Base-by-base conservation (phyloP, 2,797 vertebrate species). In the Acanthurus leucopareius region DNA sequence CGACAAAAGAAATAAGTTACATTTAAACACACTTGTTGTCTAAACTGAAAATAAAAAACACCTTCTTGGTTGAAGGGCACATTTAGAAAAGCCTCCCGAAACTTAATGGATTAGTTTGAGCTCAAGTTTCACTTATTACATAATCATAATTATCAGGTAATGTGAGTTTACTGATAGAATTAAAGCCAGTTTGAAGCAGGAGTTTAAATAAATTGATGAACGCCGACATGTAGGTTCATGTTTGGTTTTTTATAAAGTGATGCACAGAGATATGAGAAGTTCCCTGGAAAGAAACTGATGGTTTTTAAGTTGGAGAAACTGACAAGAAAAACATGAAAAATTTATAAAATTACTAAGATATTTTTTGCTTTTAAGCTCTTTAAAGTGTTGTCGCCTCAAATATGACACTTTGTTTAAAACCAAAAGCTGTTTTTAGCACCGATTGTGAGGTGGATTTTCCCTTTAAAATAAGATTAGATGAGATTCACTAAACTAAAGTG, bases 131-230 rank as follows among this genome's bases (percentile, higher is more conserved):
- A 22, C 22, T 49, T 38, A 69, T 69, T 56, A 48, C 7, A n/a
- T n/a, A 38, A 54, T 22, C 6, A 42, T 42, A 20, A n/a, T 73
- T 32, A 44, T 19, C 64, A 17, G 25, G 10, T 49, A 52, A 10
- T 52, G 17, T 11, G 4, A 71, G 40, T 32, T 28, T 72, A 67
- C 64, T 71, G n/a, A 35, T 16, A 7, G 28, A 32, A 64, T 75
- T 82, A 35, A 64, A 48, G 20, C 17, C 59, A 70, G 16, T 7
- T 14, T 25, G 25, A 25, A 25, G 25, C 25, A 53, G 40, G 16
- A n/a, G 45, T 48, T 42, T 78, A 16, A 75, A 75, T 69, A 35
- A 61, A 10, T 5, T 61, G 42, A 61, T 75, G 7, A 19, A 4
- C 13, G 19, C 38, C 32, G 71, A 19, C 56, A 59, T 19, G 10